A percentile compares a stretch with the other conserved stretches of the same genome.
Evolutionary conservation across 1,140 invertebrate species (phyloP).

Genomic region (Caerostris extrusa): DNA sequence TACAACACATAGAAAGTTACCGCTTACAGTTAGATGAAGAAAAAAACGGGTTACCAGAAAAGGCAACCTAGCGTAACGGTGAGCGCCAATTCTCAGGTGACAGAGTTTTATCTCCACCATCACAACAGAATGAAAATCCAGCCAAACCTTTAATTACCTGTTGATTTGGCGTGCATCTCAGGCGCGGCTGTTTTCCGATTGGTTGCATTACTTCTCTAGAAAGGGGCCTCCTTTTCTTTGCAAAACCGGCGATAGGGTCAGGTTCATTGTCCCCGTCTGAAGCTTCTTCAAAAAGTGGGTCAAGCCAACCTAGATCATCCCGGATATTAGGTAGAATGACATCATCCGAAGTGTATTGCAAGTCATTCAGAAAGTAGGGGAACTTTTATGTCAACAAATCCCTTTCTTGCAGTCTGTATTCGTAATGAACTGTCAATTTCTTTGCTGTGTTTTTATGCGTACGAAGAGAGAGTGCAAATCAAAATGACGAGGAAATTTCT

Average conservation of each 20-base stretch:
- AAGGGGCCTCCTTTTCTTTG: conserved; percentile 26
- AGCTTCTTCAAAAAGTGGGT: neutral
- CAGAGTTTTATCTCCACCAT: neutral
- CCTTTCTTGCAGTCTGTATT: neutral
- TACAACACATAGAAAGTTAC: conserved; percentile 53
- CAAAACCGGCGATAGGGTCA: conserved; percentile 36
- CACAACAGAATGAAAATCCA: neutral
- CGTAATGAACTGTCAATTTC: conserved; percentile 25
- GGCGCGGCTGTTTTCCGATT: conserved; percentile 57
- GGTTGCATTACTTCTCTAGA: conserved; percentile 10
- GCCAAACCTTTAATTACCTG: conserved; percentile 20
- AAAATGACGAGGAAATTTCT: neutral
- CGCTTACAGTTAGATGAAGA: conserved; percentile 1
- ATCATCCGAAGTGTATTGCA: conserved; percentile 46
- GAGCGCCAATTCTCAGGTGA: conserved; percentile 49
- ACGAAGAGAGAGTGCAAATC: conserved; percentile 15
- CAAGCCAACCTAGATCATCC: conserved; percentile 40
- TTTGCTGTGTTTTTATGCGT: neutral
- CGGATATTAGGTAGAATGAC: conserved; percentile 53
- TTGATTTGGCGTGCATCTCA: conserved; percentile 42
- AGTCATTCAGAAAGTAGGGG: conserved; percentile 12
- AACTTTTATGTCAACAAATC: neutral
- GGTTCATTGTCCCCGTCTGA: conserved; percentile 65
- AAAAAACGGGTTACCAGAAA: conserved; percentile 56
- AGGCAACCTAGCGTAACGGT: conserved; percentile 28